Conservation (phyloP, 2,888 invertebrate genomes). For the Icerya purchasi region DNA sequence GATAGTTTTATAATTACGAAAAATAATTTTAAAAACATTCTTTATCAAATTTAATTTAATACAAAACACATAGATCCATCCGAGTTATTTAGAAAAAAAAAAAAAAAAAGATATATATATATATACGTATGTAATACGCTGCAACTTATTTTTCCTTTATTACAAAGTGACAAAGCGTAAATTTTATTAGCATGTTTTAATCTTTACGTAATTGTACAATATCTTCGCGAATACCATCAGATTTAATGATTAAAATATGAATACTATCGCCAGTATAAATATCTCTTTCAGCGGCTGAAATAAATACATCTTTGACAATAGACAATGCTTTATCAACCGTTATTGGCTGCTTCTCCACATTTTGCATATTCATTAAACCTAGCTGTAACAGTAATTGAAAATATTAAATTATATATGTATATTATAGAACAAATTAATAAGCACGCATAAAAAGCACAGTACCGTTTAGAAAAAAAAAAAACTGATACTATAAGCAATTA, state of each 20-base stretch:
- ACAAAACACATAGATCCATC: no score
- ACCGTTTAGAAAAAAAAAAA: background rate
- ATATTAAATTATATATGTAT: background rate
- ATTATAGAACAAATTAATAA: no score
- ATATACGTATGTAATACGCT: no score
- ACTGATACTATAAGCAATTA: background rate
- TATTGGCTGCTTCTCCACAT: background rate
- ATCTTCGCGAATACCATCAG: constrained; percentile 56
- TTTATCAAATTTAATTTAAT: no score
- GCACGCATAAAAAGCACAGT: background rate
- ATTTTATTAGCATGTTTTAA: constrained; percentile 41
- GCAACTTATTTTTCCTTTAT: no score
- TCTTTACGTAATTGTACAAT: constrained; percentile 63
- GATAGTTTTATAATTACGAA: no score
- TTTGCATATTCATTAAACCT: constrained; percentile 28
- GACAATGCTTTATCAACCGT: constrained; percentile 50
- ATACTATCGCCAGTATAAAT: constrained; percentile 91
- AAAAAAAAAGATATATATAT: no score
- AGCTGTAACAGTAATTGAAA: constrained; percentile 33
- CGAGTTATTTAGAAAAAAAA: no score
- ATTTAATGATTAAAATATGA: constrained; percentile 64
- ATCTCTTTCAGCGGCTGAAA: constrained; percentile 92
- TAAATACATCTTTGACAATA: constrained; percentile 85
- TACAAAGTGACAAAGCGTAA: no score
- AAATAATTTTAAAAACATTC: no score